phyloP scores from a whole-genome alignment of 2,797 vertebrate species.

The Sebastes reedi region DNA sequence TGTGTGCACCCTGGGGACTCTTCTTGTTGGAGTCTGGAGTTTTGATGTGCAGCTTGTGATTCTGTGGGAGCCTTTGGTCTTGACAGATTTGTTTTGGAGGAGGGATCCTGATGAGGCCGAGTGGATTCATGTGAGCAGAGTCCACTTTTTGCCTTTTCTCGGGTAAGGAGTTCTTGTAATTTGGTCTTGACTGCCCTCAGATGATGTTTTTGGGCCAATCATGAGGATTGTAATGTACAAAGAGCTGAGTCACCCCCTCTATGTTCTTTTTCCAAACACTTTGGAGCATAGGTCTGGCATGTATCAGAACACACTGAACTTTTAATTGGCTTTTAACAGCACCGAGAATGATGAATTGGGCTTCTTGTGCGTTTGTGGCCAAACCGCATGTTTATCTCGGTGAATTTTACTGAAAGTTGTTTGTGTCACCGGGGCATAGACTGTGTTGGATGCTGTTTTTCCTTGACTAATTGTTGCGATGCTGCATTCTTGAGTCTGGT shows the following conservation, averaged over 20 bases:
- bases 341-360: background rate
- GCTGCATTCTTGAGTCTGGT: slow-evolving; percentile 32
- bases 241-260: background rate
- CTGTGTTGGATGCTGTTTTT: slow-evolving; percentile 5
- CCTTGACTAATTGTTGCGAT: slow-evolving; percentile 42
- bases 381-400: background rate
- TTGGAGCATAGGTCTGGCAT: background rate
- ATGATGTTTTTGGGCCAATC: background rate
- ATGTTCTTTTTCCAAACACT: background rate
- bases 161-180: background rate
- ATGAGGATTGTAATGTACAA: background rate
- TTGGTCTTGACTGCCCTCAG: background rate
- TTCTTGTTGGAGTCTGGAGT: background rate
- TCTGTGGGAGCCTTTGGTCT: background rate
- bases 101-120: background rate
- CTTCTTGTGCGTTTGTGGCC: background rate
- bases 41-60: background rate
- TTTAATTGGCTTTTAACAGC: background rate
- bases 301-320: background rate
- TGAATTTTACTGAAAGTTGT: background rate
- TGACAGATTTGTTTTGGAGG: background rate
- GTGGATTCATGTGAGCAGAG: background rate
- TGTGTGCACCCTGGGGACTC: background rate
- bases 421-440: background rate
- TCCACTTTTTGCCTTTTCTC: background rate